Conservation (phyloP, 1,140 invertebrate genomes). For the Arion vulgaris region DNA sequence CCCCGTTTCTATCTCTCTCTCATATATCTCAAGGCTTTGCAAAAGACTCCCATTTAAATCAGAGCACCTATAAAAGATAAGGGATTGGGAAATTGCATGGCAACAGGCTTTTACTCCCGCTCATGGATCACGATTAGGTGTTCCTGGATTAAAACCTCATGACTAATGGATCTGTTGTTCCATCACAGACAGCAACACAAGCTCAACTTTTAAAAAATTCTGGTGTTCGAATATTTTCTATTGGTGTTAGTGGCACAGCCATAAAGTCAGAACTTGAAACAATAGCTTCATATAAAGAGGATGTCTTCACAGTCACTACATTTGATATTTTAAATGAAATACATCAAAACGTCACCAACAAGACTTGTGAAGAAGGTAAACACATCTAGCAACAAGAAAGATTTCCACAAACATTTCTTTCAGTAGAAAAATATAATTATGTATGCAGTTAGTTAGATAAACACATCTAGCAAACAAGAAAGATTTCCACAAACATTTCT, state of each 20-base stretch:
- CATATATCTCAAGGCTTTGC: neutral
- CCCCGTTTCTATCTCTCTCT: too few relatives aligned
- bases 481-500: too few relatives aligned
- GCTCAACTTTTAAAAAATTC: neutral
- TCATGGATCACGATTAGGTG: slow-evolving; percentile 1
- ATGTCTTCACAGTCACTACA: neutral
- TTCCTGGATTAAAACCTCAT: slow-evolving; percentile 22
- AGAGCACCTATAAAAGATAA: slow-evolving; percentile 15
- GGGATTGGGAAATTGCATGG: neutral
- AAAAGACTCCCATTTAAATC: neutral
- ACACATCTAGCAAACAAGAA: too few relatives aligned
- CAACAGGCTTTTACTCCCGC: neutral
- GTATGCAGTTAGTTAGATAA: too few relatives aligned
- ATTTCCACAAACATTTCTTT: too few relatives aligned
- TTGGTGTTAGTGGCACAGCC: neutral
- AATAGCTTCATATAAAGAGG: neutral
- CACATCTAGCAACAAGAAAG: too few relatives aligned
- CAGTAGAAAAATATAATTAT: too few relatives aligned
- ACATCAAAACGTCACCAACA: neutral
- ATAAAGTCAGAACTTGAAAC: neutral
- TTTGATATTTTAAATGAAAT: neutral
- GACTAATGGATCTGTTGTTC: slow-evolving; percentile 28
- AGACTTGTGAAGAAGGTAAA: neutral
- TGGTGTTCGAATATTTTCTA: neutral
- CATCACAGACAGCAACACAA: neutral